Evolutionary conservation across 2,888 invertebrate species (phyloP).

Genomic region (Xestia ashworthii): DNA sequence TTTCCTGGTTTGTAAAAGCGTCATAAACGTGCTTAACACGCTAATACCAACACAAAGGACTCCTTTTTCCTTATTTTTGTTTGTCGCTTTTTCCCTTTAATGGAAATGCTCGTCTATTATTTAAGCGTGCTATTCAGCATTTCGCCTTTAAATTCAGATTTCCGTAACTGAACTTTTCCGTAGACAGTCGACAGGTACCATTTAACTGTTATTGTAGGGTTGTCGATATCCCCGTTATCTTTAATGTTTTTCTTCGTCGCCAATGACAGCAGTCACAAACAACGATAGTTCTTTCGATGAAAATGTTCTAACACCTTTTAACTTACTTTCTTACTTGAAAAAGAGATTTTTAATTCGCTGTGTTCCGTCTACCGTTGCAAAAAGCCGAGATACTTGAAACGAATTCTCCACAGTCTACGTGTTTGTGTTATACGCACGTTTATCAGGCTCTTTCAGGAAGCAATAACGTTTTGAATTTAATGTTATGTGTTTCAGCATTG

Average conservation of each 20-base stretch:
- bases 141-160: slow-evolving; percentile 7
- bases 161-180: slow-evolving; percentile 18
- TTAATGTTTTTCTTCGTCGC: not conserved
- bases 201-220: slow-evolving; percentile 33
- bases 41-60: slow-evolving; percentile 5
- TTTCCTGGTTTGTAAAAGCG: not conserved
- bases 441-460: not conserved
- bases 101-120: slow-evolving; percentile 15
- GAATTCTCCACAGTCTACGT: not conserved
- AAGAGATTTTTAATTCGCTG: not conserved
- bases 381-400: not conserved
- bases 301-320: not conserved
- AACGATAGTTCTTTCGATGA: slow-evolving; percentile 11
- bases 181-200: slow-evolving; percentile 4
- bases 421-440: not conserved
- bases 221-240: slow-evolving; percentile 8
- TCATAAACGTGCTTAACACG: not conserved
- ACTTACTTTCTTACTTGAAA: not conserved
- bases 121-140: slow-evolving; percentile 11
- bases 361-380: not conserved
- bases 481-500: not conserved
- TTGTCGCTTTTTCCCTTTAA: slow-evolving; percentile 27
- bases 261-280: slow-evolving; percentile 7
- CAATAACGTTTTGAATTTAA: slow-evolving; percentile 1
- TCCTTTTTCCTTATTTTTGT: slow-evolving; percentile 35